Conservation (phyloP, 1,140 invertebrate genomes). For the Drosophila kanapiae region DNA sequence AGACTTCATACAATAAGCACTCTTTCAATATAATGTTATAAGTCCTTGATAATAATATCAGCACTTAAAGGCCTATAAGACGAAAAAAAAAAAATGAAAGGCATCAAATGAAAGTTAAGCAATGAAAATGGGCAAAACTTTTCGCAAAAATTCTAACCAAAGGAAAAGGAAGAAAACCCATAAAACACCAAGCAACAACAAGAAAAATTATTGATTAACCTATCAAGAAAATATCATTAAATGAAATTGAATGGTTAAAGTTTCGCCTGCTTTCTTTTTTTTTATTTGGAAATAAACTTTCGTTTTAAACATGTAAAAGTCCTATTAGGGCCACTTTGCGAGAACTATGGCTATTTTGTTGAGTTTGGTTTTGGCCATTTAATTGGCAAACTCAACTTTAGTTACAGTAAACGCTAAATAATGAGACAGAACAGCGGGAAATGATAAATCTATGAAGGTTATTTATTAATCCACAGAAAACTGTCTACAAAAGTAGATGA, state of each 20-base stretch:
- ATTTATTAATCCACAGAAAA: background rate
- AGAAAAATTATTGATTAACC: conserved; percentile 34
- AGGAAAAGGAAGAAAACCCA: background rate
- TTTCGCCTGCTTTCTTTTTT: conserved; percentile 10
- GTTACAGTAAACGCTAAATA: conserved; percentile 9
- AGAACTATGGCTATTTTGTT: background rate
- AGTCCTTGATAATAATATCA: background rate
- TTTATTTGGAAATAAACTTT: conserved; percentile 22
- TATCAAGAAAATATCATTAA: conserved; percentile 34
- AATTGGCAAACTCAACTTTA: conserved; percentile 1
- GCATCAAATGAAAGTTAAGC: conserved; percentile 5
- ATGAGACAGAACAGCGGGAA: conserved; percentile 1
- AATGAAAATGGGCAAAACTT: conserved; percentile 24
- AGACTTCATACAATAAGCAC: background rate
- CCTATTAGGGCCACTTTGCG: conserved; percentile 23
- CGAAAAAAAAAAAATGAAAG: background rate
- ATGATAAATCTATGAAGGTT: background rate
- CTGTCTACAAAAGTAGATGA: background rate
- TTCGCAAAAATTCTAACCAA: conserved; percentile 7
- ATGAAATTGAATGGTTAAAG: conserved; percentile 39
- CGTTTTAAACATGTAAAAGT: conserved; percentile 32
- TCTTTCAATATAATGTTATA: background rate
- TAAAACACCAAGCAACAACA: conserved; percentile 1
- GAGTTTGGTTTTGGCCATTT: background rate
- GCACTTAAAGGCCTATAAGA: background rate